A percentile compares a stretch with the other conserved stretches of the same genome.
phyloP scores from a whole-genome alignment of 2,888 invertebrate genomes.

The Dermolepida albohirtum region DNA sequence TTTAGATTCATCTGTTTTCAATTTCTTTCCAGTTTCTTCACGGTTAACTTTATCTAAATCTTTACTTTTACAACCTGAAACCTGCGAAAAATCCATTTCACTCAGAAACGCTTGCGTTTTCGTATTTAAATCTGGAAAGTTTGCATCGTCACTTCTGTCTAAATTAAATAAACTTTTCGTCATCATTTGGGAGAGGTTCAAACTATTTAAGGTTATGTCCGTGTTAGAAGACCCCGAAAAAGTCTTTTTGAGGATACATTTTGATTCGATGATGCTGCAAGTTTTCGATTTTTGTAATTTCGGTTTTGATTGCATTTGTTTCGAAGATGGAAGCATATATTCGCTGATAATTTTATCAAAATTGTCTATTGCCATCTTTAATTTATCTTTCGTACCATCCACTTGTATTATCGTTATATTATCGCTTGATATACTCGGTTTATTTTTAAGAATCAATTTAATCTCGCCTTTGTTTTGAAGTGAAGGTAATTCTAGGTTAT shows the following conservation, averaged over 20 bases:
- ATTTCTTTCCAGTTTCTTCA: not conserved
- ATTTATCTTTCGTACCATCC: slow-evolving; percentile 16
- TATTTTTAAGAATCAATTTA: slow-evolving; percentile 13
- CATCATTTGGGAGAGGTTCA: slow-evolving; percentile 39
- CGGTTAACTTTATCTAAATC: not conserved
- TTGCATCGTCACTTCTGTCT: slow-evolving; percentile 58
- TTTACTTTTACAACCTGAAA: not conserved
- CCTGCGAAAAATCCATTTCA: slow-evolving; percentile 20
- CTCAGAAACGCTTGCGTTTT: slow-evolving; percentile 20
- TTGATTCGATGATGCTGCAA: slow-evolving; percentile 77
- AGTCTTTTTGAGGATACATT: slow-evolving; percentile 73
- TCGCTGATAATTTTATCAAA: slow-evolving; percentile 69
- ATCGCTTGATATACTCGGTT: slow-evolving; percentile 60
- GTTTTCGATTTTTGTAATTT: slow-evolving; percentile 78
- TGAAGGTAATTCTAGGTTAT: too few relatives aligned
- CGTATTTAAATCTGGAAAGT: not conserved
- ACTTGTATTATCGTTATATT: slow-evolving; percentile 66
- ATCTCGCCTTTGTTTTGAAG: slow-evolving; percentile 10
- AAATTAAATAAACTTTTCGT: slow-evolving; percentile 73
- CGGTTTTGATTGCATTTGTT: slow-evolving; percentile 61
- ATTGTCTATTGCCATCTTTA: slow-evolving; percentile 64
- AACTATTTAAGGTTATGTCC: slow-evolving; percentile 20
- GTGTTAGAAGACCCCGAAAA: slow-evolving; percentile 52
- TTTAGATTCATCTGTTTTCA: not conserved
- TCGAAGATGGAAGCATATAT: slow-evolving; percentile 61